Conservation (phyloP, 2,888 invertebrate genomes). For the Aspidapion aeneum region DNA sequence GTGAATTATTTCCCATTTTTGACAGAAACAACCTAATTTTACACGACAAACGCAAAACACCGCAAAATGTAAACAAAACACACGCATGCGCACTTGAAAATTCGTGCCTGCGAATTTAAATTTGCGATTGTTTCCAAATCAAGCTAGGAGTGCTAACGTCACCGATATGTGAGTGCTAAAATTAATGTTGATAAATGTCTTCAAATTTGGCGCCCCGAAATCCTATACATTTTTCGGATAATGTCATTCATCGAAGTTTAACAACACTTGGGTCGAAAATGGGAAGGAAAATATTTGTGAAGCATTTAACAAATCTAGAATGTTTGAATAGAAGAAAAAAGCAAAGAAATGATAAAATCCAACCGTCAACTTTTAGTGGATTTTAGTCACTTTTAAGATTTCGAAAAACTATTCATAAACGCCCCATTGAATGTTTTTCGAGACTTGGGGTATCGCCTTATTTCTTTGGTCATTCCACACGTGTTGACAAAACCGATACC, state of each 20-base stretch:
- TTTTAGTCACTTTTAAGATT: slow-evolving; percentile 6
- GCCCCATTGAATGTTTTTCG: slow-evolving; percentile 9
- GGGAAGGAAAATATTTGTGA: background rate
- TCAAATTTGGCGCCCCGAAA: background rate
- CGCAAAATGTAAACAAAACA: too few relatives aligned
- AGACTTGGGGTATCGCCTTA: slow-evolving; percentile 12
- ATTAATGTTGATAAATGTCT: background rate
- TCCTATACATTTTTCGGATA: background rate
- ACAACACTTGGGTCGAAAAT: background rate
- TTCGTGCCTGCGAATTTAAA: too few relatives aligned
- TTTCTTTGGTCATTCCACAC: slow-evolving; percentile 34
- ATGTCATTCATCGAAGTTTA: background rate
- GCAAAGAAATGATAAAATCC: background rate
- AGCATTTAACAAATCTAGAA: background rate
- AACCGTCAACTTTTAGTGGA: background rate
- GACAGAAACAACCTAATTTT: too few relatives aligned
- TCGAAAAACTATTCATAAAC: slow-evolving; percentile 8
- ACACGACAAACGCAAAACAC: too few relatives aligned
- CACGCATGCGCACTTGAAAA: too few relatives aligned
- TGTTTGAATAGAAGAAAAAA: background rate
- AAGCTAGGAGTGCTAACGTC: too few relatives aligned
- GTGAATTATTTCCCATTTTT: too few relatives aligned
- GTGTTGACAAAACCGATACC: slow-evolving; percentile 45
- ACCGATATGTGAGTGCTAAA: too few relatives aligned
- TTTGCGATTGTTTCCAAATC: too few relatives aligned